Evolutionary conservation across 2,888 invertebrate species (phyloP), one percentile per base, ranked within the genome.

Genomic region (Scaptomyza cyrtandrae): DNA sequence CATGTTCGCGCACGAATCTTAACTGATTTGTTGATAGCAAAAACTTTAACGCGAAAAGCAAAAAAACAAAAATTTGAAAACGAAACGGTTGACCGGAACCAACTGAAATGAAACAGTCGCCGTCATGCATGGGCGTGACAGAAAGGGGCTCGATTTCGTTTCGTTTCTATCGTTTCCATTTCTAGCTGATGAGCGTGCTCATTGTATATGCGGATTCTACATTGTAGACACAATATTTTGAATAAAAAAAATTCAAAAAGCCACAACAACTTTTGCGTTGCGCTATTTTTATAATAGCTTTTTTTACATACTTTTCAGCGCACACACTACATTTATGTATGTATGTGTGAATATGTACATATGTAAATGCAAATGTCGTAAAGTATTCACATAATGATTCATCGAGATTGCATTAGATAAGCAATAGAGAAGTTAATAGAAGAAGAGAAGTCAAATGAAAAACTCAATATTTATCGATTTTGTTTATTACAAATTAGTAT

Each of bases 1-100:
- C 84, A 88, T 81, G 88, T 80, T 80, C 82, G 82, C 88, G 78
- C 75, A 66, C 86, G 78, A 86, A 82, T 88, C 71, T 81, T 84
- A 83, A 90, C 83, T 90, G 73, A 89, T 73, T 65, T 75, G 74
- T 71, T 76, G 82, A 71, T 84, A 71, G 85, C 85, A 53, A 83
- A 80, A 75, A 75, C 45, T 57, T 71, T 78, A 55, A 74, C 1
- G 78, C 78, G 27, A 71, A 80, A 78, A 63, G 43, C 59, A 54
- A 68, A 39, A 62, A 58, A 50, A 61, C 50, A 64, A 64, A 50
- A 49, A 62, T 72, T 57, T 60, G 67, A 54, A 85, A 54, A 24
- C 16, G 67, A 79, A 72, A 75, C 71, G 49, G 9, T 19, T 31
- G 16, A 10, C 56, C 55, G 78, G 44, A 77, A 75, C 67, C n/a